Conservation (phyloP, 2,113 vertebrate species). For the Terrapene triunguis region DNA sequence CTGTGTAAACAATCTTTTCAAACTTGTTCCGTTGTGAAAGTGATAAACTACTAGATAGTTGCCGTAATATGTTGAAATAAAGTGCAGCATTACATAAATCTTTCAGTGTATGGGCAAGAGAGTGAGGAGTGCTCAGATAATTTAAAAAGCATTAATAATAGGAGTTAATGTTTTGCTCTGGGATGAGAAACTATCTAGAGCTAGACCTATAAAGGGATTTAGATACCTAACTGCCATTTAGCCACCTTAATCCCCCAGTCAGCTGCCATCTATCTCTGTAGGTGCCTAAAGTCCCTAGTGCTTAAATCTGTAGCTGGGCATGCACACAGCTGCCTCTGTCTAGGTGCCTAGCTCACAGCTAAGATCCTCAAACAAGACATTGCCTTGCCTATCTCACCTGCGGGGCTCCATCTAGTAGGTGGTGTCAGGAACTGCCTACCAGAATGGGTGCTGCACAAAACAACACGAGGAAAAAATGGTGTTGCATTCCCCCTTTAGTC, state of each 20-base stretch:
- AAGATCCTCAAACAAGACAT: background rate
- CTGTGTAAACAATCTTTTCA: background rate
- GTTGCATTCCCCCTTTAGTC: background rate
- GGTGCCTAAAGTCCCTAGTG: background rate
- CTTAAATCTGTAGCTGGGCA: background rate
- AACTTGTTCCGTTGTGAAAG: background rate
- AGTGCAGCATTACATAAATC: background rate
- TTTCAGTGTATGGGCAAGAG: constrained; percentile 19
- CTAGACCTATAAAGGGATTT: rapidly evolving
- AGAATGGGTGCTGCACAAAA: background rate
- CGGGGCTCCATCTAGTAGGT: background rate
- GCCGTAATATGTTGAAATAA: background rate
- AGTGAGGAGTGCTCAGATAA: background rate
- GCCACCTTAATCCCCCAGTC: background rate
- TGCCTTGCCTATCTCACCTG: background rate
- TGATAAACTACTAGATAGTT: constrained; percentile 25
- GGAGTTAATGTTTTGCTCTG: background rate
- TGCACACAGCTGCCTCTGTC: background rate
- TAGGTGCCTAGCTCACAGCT: background rate
- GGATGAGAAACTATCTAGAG: background rate
- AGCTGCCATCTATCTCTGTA: background rate
- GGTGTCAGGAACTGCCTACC: background rate
- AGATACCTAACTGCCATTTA: background rate
- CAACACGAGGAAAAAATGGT: background rate
- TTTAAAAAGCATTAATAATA: background rate